Base-by-base conservation (phyloP, 2,113 vertebrate genomes). In the Piprites chloris region DNA sequence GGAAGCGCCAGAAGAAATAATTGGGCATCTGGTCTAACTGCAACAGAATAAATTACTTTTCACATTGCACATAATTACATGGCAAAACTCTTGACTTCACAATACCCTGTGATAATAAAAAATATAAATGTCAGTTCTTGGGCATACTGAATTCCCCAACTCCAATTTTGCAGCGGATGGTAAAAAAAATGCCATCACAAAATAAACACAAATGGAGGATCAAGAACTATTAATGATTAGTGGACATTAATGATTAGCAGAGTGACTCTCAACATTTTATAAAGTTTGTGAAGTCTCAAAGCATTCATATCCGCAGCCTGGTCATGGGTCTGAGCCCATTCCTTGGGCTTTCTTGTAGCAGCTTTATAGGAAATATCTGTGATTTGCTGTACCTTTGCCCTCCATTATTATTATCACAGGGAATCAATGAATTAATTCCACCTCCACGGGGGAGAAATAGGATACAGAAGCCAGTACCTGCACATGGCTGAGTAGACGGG, bases 41-140 rank as follows among this genome's bases (percentile, higher is more conserved):
- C 33, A 75, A 63, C 39, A n/a, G 74, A 91, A 94, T 74, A 87
- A 89, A 91, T 93, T 87, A 37, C 74, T 92, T 85, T 78, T 78
- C 74, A 78, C 74, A 67, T 55, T 41, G 78, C 32, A 42, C 74
- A 55, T 93, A 96, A 94, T 96, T 93, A 50, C 85, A 82, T 15
- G 75, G 85, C 37, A 32, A 47, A 93, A 71, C 56, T 82, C 90
- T 67, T 82, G 62, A 95, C 50, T 95, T 92, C 74, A 82, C 74
- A 71, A 74, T 85, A 81, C 42, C 20, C 52, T 63, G 15, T 53
- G 82, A 87, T 32, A 85, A 91, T 42, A 52, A 52, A 21, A 90
- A 82, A 42, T 62, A 75, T 50, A 66, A 85, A 78, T 58, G 17
- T 61, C 76, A 87, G 16, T 81, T 85, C 62, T 67, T 55, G 78